phyloP scores from a whole-genome alignment of 2,797 vertebrate species.

The Pseudotriccus pelzelni region DNA sequence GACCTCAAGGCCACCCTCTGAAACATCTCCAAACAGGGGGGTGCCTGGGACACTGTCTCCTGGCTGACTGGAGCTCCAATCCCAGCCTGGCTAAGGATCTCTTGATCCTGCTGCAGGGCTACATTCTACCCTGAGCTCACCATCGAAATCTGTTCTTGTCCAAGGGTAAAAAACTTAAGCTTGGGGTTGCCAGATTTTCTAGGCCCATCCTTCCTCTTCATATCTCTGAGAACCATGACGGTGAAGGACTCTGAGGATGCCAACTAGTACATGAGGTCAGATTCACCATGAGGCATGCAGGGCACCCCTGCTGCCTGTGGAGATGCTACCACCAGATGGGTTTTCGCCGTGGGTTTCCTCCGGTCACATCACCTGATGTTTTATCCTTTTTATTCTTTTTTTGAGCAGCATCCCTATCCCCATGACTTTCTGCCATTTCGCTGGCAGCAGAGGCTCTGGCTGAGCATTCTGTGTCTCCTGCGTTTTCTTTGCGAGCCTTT shows the following conservation, averaged over 20 bases:
- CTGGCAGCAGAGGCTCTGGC: neutral
- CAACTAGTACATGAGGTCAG: neutral
- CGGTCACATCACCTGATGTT: neutral
- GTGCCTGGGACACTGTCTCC: neutral
- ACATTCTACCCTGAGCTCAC: neutral
- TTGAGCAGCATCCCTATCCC: neutral
- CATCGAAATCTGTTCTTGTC: neutral
- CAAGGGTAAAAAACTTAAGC: neutral
- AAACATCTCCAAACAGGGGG: neutral
- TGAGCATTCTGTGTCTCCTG: neutral
- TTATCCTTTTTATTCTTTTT: neutral
- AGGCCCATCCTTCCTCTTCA: neutral
- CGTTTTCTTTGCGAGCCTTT: neutral
- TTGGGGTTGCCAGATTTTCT: neutral
- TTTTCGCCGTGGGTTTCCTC: neutral
- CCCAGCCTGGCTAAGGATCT: neutral
- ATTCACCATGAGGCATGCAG: rapidly evolving
- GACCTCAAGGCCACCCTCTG: neutral
- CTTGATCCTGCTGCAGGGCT: neutral
- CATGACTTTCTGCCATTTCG: rapidly evolving
- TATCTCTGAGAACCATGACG: neutral
- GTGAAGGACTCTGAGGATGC: neutral
- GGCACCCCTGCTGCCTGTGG: neutral
- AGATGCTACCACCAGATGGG: neutral
- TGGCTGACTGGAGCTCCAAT: neutral